phyloP scores from a whole-genome alignment of 2,113 vertebrate genomes.

The Ameiurus melas region DNA sequence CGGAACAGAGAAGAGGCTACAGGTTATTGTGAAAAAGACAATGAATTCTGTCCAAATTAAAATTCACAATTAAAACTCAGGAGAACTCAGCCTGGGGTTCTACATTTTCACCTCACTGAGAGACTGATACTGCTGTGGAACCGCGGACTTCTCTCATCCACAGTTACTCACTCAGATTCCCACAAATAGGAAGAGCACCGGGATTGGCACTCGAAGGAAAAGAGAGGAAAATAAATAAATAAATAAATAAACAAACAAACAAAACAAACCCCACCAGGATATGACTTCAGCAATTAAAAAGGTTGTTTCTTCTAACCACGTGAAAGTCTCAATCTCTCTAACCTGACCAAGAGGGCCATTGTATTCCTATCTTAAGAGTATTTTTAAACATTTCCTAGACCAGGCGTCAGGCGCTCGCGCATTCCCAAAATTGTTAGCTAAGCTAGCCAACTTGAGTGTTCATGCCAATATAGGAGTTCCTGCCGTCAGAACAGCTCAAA shows the following conservation, averaged over 20 bases:
- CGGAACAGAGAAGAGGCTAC: background rate
- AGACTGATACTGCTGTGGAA: background rate
- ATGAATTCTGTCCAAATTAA: no score
- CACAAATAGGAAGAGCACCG: background rate
- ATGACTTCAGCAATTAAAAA: background rate
- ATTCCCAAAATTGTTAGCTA: slow-evolving; percentile 9
- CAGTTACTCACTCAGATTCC: background rate
- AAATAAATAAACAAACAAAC: no score
- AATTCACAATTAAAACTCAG: background rate
- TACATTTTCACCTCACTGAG: background rate
- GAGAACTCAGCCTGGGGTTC: background rate
- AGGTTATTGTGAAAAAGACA: background rate
- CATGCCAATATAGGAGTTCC: background rate
- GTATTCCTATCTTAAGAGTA: background rate
- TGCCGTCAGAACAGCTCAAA: background rate
- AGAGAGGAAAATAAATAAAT: no score
- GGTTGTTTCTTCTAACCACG: background rate
- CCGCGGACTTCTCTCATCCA: background rate
- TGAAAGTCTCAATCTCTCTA: background rate
- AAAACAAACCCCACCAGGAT: no score
- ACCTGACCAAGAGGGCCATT: background rate
- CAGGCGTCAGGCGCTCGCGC: background rate
- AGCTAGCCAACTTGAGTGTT: background rate
- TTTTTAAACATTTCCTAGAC: background rate
- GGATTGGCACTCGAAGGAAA: background rate